Evolutionary conservation across 2,888 invertebrate genomes (phyloP), one percentile per base, ranked within the genome.

Genomic region (Cryptocephalus primarius): DNA sequence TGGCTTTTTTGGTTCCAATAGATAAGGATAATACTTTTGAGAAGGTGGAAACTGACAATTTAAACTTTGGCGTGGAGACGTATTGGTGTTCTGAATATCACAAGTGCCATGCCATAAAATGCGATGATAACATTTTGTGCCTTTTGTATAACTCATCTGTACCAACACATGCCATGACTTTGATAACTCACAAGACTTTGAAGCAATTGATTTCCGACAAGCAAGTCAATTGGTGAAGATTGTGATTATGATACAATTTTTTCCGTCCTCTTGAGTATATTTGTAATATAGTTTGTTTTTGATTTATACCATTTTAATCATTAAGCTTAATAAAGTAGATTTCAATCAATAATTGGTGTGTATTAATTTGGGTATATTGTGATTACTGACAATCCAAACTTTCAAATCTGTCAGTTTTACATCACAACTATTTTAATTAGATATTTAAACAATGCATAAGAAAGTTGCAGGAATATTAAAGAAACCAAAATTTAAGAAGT

Each of bases 11-110:
- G 33, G 50, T 60, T 12, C 49, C 45, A 22, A 47, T 53, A 13
- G 57, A 55, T 44, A 46, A 55, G 33, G 50, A 54, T 32, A 49
- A 51, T 8, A 45, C 44, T 9, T 42, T 38, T 32, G 50, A 52
- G 36, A 52, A 55, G 43, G 32, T 45, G 8, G 52, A 58, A 12
- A 33, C 44, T 11, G 48, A 55, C n/a, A 60, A 64, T 42, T 56
- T 60, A 9, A 67, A 70, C 40, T 56, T 63, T 10, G 71, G 70
- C 8, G 70, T 69, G 51, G 87, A 88, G 70, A 82, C 84, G 1
- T 89, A 88, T 64, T 86, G 88, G 83, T 83, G 84, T 64, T 85
- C 88, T 0, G 89, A 91, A 62, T 88, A 87, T 64, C 85, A 89
- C 66, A 90, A 90, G 68, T 88, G 89, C 59, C 87, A 88, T 62